Conservation (phyloP, 2,113 vertebrate genomes). For the Gymnocephalus cernua region DNA sequence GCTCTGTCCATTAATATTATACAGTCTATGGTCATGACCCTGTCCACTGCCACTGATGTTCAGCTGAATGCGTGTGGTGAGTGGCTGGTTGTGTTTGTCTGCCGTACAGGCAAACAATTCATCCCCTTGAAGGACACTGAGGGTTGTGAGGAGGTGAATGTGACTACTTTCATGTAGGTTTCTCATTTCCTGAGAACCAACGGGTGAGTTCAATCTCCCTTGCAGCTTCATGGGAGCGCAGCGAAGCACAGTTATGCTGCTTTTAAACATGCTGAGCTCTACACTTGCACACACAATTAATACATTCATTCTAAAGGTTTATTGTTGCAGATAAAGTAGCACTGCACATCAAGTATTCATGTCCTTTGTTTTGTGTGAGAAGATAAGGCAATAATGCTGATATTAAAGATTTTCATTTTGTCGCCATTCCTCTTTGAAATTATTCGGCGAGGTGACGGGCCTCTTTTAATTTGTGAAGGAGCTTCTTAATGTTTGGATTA, state of each 20-base stretch:
- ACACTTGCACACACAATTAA: background rate
- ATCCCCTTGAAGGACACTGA: slow-evolving; percentile 14
- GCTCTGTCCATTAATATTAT: too few relatives aligned
- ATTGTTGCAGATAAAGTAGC: background rate
- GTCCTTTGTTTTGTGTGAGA: background rate
- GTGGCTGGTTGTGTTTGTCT: slow-evolving; percentile 18
- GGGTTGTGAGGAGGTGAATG: slow-evolving; percentile 20
- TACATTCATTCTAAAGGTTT: background rate
- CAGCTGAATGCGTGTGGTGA: slow-evolving; percentile 11
- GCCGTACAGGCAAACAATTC: slow-evolving; percentile 20
- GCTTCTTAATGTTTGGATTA: slow-evolving; percentile 52
- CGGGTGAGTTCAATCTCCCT: slow-evolving; percentile 21
- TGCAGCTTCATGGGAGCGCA: slow-evolving; percentile 3
- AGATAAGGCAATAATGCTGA: slow-evolving; percentile 4
- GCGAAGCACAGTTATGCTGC: background rate
- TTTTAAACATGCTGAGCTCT: slow-evolving; percentile 1
- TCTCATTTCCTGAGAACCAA: slow-evolving; percentile 35
- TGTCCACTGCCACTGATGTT: background rate
- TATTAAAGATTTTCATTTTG: slow-evolving; percentile 1
- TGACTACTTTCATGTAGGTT: slow-evolving; percentile 26
- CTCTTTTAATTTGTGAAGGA: slow-evolving; percentile 41
- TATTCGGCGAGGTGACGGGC: background rate
- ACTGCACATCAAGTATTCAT: background rate
- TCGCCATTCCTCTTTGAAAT: slow-evolving; percentile 8
- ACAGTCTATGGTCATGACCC: too few relatives aligned